Conservation (phyloP, 2,797 vertebrate genomes). For the Myotis planiceps region DNA sequence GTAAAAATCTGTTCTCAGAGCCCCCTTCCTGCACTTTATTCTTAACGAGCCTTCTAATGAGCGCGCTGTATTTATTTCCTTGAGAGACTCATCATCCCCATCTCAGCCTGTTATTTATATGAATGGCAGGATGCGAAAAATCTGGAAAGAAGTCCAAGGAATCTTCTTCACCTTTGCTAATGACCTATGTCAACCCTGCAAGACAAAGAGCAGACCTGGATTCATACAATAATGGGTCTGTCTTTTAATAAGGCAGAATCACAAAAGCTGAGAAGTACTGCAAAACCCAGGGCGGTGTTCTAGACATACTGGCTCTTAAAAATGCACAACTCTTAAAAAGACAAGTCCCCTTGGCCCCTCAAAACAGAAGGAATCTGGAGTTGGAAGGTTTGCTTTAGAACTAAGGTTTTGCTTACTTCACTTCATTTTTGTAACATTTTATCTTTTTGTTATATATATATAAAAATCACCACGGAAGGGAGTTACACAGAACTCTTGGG, state of each 20-base stretch:
- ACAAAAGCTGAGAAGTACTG: neutral
- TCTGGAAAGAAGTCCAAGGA: slow-evolving; percentile 20
- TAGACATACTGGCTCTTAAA: neutral
- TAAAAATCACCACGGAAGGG: neutral
- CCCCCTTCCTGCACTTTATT: slow-evolving; percentile 88
- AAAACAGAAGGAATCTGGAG: neutral
- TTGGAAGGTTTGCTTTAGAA: neutral
- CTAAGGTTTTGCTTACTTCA: neutral
- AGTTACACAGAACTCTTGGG: neutral
- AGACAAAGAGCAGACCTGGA: slow-evolving; percentile 25
- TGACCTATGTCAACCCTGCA: slow-evolving; percentile 57
- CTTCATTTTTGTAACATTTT: neutral
- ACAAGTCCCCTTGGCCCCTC: neutral
- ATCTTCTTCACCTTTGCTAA: slow-evolving; percentile 75
- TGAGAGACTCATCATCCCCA: slow-evolving; percentile 88
- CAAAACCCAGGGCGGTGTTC: neutral
- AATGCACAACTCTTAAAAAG: neutral
- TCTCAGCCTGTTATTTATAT: slow-evolving; percentile 87
- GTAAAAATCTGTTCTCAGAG: slow-evolving; percentile 87
- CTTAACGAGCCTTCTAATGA: slow-evolving; percentile 90
- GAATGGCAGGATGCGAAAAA: slow-evolving; percentile 78
- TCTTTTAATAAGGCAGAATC: neutral
- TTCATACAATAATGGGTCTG: neutral
- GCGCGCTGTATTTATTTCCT: slow-evolving; percentile 87
- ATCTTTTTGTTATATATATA: neutral